A percentile compares a stretch with the other conserved stretches of the same genome.
phyloP scores from a whole-genome alignment of 2,888 invertebrate species.

The Rotaria macrura region DNA sequence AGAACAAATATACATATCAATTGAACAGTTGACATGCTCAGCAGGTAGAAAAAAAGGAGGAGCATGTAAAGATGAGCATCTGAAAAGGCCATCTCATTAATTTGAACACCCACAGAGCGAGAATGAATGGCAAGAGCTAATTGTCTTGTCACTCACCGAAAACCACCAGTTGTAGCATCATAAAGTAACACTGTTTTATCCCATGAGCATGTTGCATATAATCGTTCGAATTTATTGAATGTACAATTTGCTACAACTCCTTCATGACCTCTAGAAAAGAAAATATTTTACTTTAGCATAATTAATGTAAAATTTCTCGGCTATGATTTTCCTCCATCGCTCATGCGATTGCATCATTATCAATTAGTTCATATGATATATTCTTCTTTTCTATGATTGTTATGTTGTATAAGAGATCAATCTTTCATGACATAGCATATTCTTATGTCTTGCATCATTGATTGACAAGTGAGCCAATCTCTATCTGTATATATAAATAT shows the following conservation, averaged over 20 bases:
- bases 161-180: conserved; percentile 48
- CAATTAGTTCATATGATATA: no score
- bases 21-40: conserved; percentile 21
- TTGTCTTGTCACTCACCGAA: conserved; percentile 39
- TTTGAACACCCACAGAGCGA: not conserved
- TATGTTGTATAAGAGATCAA: not conserved
- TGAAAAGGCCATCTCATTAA: conserved; percentile 13
- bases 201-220: conserved; percentile 48
- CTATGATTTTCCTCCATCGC: no score
- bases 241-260: conserved; percentile 44
- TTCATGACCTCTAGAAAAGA: conserved; percentile 42
- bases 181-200: conserved; percentile 46
- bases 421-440: not conserved
- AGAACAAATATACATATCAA: conserved; percentile 12
- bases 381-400: not conserved
- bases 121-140: not conserved
- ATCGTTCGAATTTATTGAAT: conserved; percentile 43
- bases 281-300: not conserved
- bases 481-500: conserved; percentile 18
- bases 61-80: not conserved
- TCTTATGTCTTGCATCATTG: not conserved
- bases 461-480: not conserved
- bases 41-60: not conserved
- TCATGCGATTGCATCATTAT: no score
- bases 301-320: not conserved